Base-by-base conservation (phyloP, 2,888 invertebrate species). In the Hydraecia micacea region DNA sequence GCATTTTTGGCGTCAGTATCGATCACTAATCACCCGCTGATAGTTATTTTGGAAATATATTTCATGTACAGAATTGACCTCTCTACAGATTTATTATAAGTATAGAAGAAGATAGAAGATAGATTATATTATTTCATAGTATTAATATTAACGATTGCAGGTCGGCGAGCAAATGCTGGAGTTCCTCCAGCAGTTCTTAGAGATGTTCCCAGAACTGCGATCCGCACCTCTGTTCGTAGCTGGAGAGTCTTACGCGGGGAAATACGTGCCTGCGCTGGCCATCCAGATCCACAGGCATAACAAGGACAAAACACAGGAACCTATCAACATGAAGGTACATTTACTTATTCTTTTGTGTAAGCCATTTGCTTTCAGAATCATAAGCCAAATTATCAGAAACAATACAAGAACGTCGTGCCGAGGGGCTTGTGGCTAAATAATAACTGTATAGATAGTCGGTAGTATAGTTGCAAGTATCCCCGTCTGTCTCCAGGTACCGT, bases 221-320 rank as follows among this genome's bases (percentile, higher is more conserved):
- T 73, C 85, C 25, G 97, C 97, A 77, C 97, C 97, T 3, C 96
- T 98, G 83, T 98, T 97, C 88, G 92, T 97, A 0, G 96, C 97
- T 5, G 98, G 98, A 25, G 97, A 97, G 92, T 97, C 97, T 0
- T 97, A 97, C 87, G 97, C 97, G 2, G 97, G 97, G 80, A 95
- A 96, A 86, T 95, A 95, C 81, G 93, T 95, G 5, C 95, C 97
- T 0, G 97, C 97, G 0, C 91, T 98, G 32, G 97, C 96, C 0
- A 90, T 92, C 42, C 90, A 93, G 68, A 91, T 95, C n/a, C 94
- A 96, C 60, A 84, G 87, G 42, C 81, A 89, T 9, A 90, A 84
- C 8, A 68, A 86, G 7, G 73, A 81, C 15, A 81, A 88, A 0
- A 72, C 86, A 3, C 58, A 63, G 0, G 52, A 89, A 13, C 88